A percentile compares a stretch with the other conserved stretches of the same genome.
Conservation (phyloP, 2,888 invertebrate genomes). For the Dorcus parallelipipedus region DNA sequence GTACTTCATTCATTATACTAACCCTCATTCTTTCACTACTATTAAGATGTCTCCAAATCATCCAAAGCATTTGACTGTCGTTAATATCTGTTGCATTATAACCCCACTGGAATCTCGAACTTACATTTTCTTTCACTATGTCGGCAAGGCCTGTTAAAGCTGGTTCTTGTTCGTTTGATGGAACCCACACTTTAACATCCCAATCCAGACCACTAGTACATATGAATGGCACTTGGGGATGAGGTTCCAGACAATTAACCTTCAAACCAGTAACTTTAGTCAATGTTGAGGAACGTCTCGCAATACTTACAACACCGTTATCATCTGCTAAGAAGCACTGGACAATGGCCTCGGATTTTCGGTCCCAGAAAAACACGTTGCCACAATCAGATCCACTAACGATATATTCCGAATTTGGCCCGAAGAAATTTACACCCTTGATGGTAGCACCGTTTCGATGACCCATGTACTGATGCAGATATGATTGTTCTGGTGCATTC, state of each 20-base stretch:
- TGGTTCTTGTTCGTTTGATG: constrained; percentile 61
- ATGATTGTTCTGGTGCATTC: constrained; percentile 46
- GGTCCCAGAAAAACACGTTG: constrained; percentile 87
- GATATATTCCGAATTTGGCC: constrained; percentile 84
- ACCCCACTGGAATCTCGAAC: constrained; percentile 23
- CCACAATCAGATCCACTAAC: constrained; percentile 94
- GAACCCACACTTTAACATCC: constrained; percentile 92
- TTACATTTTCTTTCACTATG: constrained; percentile 37
- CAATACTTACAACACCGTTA: constrained; percentile 72
- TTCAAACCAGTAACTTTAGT: constrained; percentile 40
- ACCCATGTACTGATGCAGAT: constrained; percentile 56
- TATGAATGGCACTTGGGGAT: constrained; percentile 81
- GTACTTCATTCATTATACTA: constrained; percentile 7
- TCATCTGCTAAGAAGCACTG: constrained; percentile 82
- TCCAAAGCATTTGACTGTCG: constrained; percentile 44
- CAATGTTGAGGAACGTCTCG: constrained; percentile 1
- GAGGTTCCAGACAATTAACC: constrained; percentile 90
- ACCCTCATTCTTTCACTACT: constrained; percentile 25
- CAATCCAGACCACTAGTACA: constrained; percentile 90
- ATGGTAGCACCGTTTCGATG: constrained; percentile 71
- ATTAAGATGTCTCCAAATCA: constrained; percentile 44
- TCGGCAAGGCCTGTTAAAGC: constrained; percentile 54
- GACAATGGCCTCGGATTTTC: constrained; percentile 81
- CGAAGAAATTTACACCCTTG: constrained; percentile 93
- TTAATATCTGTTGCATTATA: constrained; percentile 31